Evolutionary conservation across 2,888 invertebrate species (phyloP).

Genomic region (Nemurella pictetii): DNA sequence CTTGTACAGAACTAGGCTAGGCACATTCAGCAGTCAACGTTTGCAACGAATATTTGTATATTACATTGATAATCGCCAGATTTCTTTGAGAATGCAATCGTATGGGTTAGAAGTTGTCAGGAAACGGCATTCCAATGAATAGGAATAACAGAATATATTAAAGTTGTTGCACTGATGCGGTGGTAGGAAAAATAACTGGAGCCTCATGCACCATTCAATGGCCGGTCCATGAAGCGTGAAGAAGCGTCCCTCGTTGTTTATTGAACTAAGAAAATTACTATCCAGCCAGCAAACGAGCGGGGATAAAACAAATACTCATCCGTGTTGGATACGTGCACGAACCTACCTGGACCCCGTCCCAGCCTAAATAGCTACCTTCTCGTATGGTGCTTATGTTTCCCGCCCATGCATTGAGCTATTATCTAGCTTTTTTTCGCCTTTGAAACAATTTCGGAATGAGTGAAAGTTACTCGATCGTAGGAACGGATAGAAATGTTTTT

Average conservation of each 20-base stretch:
- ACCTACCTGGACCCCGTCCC: background rate
- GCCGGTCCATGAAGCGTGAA: background rate
- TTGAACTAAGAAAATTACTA: background rate
- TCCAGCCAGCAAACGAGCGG: background rate
- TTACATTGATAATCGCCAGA: slow-evolving; percentile 17
- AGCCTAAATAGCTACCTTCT: background rate
- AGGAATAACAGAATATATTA: background rate
- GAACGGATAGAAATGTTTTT: background rate
- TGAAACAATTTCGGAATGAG: background rate
- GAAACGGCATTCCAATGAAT: background rate
- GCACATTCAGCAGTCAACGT: slow-evolving; percentile 10
- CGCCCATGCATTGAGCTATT: slow-evolving; percentile 36
- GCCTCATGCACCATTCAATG: background rate
- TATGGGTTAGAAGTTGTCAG: background rate
- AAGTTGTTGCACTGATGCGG: slow-evolving; percentile 23
- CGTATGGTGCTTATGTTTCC: slow-evolving; percentile 19
- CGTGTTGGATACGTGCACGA: slow-evolving; percentile 1
- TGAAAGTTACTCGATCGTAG: background rate
- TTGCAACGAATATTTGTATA: slow-evolving; percentile 15
- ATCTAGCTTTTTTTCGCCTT: background rate
- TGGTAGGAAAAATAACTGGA: background rate
- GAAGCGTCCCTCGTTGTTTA: background rate
- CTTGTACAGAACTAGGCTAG: slow-evolving; percentile 36
- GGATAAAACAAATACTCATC: background rate
- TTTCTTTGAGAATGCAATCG: slow-evolving; percentile 24